Evolutionary conservation across 2,888 invertebrate species (phyloP).

Genomic region (Syrphus vitripennis): DNA sequence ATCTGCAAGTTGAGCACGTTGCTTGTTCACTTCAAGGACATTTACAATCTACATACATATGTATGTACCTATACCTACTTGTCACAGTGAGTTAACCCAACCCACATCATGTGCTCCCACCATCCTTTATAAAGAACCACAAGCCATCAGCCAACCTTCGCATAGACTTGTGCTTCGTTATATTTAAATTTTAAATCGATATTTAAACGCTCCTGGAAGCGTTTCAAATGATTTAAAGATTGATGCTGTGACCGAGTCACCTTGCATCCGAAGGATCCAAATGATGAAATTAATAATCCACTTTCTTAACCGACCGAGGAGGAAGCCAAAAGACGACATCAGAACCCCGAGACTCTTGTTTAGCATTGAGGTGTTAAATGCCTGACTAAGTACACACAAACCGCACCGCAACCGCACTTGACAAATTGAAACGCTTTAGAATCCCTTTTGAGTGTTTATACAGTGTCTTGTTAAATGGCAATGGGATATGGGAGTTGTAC

Average conservation of each 20-base stretch:
- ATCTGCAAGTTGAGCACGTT: conserved; percentile 10
- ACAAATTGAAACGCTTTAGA: conserved; percentile 63
- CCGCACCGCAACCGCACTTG: conserved; percentile 60
- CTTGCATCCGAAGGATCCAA: conserved; percentile 16
- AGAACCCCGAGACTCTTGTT: conserved; percentile 46
- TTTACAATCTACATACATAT: background rate
- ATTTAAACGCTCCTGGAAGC: conserved; percentile 15
- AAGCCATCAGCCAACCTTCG: background rate
- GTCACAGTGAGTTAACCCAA: background rate
- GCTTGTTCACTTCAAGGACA: conserved; percentile 22
- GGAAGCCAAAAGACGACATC: conserved; percentile 10
- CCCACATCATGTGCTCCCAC: background rate
- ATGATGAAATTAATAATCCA: conserved; percentile 32
- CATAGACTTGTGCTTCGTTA: background rate
- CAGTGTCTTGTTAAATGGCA: conserved; percentile 52
- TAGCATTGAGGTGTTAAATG: conserved; percentile 73
- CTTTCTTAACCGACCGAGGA: background rate
- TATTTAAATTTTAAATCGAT: conserved; percentile 30
- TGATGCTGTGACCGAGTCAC: background rate
- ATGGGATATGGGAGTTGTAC: conserved; percentile 7
- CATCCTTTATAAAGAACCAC: background rate
- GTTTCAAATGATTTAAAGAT: conserved; percentile 31
- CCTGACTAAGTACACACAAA: conserved; percentile 70
- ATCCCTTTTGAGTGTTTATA: conserved; percentile 54
- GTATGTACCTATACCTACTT: background rate